phyloP scores from a whole-genome alignment of 1,140 invertebrate species.

The Antheraea pernyi region DNA sequence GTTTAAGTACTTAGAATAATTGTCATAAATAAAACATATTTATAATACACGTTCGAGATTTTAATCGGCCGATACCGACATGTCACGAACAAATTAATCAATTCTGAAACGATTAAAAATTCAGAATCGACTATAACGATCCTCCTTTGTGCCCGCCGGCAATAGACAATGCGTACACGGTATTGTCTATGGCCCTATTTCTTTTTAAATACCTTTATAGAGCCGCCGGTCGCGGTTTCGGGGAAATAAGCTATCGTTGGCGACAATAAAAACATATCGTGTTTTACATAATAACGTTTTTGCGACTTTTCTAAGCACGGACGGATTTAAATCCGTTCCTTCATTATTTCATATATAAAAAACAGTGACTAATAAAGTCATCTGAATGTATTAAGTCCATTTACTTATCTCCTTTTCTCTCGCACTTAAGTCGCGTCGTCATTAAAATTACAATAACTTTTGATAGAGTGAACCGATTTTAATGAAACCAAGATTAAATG shows the following conservation, averaged over 20 bases:
- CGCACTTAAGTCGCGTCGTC: too few species aligned
- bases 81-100: constrained; percentile 42
- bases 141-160: constrained; percentile 32
- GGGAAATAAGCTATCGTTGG: constrained; percentile 4
- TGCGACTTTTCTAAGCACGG: too few species aligned
- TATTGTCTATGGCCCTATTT: constrained; percentile 45
- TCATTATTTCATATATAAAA: too few species aligned
- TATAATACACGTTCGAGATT: background rate
- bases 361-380: too few species aligned
- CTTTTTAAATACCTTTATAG: constrained; percentile 53
- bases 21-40: background rate
- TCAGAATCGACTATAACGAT: constrained; percentile 25
- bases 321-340: too few species aligned
- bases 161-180: constrained; percentile 34
- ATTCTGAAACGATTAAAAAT: constrained; percentile 39
- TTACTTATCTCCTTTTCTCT: too few species aligned
- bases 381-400: too few species aligned
- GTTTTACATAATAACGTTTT: background rate
- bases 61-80: constrained; percentile 12
- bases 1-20: background rate
- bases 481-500: too few species aligned
- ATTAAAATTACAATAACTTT: too few species aligned
- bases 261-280: constrained; percentile 9
- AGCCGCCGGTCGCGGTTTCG: constrained; percentile 29
- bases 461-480: too few species aligned